These are phyloP conservation scores for Aselliscus stoliczkanus DNA, from an alignment of 2,797 vertebrate genomes.

Conservation along the genomic window DNA sequence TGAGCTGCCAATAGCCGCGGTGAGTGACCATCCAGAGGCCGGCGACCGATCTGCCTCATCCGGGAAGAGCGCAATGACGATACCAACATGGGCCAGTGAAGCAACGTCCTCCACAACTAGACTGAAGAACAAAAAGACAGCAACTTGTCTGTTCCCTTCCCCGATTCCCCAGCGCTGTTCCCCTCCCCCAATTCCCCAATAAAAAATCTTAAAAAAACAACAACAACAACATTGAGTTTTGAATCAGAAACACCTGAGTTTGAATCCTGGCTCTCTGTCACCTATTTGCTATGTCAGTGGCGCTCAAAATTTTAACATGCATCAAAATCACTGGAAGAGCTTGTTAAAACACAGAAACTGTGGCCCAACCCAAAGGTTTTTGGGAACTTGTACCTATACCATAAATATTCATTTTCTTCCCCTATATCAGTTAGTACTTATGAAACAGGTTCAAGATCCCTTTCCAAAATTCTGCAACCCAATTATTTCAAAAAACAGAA, in stretches of 20 bases:
- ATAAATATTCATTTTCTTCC: neutral
- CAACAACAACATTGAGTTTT: neutral
- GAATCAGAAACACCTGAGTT: neutral
- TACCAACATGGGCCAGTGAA: too few relatives aligned
- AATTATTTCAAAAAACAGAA: conserved; percentile 22
- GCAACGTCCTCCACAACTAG: too few relatives aligned
- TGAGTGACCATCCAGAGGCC: too few relatives aligned
- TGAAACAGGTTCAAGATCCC: neutral
- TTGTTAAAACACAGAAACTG: neutral
- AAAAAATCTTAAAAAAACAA: too few relatives aligned
- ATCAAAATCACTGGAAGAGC: neutral
- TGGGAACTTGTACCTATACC: neutral
- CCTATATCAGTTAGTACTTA: neutral
- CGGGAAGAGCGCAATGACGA: too few relatives aligned
- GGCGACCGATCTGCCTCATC: too few relatives aligned
- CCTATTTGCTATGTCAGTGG: neutral
- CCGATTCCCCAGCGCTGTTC: too few relatives aligned
- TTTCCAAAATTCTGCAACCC: neutral
- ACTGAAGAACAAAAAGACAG: too few relatives aligned
- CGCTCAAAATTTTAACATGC: neutral
- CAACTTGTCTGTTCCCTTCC: too few relatives aligned
- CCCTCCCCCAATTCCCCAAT: too few relatives aligned
- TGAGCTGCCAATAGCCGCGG: too few relatives aligned
- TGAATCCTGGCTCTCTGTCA: neutral
- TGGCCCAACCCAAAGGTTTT: neutral